phyloP scores from a whole-genome alignment of 2,797 vertebrate species.

The Choloepus didactylus region DNA sequence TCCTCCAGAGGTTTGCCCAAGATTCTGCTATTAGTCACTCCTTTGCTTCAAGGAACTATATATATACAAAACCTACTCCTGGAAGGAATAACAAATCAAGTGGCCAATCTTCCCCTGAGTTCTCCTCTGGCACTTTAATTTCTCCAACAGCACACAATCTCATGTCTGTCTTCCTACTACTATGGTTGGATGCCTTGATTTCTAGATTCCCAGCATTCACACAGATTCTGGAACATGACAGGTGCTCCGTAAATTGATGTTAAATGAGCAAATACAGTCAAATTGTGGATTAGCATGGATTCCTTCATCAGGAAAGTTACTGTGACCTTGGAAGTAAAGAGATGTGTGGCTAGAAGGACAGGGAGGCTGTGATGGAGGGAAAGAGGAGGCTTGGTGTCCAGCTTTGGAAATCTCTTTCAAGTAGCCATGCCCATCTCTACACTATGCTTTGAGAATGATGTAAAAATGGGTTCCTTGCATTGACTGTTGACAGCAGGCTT shows the following conservation, averaged over 20 bases:
- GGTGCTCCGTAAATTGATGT: conserved; percentile 10
- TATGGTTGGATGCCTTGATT: neutral
- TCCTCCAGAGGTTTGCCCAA: conserved; percentile 49
- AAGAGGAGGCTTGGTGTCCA: neutral
- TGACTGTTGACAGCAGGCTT: neutral
- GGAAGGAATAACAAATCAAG: conserved; percentile 35
- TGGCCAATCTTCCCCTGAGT: neutral
- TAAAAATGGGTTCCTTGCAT: neutral
- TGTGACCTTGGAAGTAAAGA: conserved; percentile 13
- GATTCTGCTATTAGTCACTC: conserved; percentile 5
- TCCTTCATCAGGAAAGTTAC: neutral
- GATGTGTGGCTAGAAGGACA: neutral
- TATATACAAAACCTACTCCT: neutral
- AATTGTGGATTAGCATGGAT: neutral
- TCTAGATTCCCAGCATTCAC: neutral
- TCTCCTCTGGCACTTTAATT: neutral
- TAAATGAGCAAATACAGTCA: conserved; percentile 7
- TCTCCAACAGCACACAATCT: neutral
- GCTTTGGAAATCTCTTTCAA: conserved; percentile 52
- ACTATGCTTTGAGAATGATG: neutral
- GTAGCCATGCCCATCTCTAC: neutral
- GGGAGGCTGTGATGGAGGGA: neutral
- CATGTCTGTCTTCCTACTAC: neutral
- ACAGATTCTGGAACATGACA: neutral
- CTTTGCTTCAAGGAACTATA: conserved; percentile 23